Evolutionary conservation across 2,797 vertebrate species (phyloP).

Genomic region (Hafferia zeledoni): DNA sequence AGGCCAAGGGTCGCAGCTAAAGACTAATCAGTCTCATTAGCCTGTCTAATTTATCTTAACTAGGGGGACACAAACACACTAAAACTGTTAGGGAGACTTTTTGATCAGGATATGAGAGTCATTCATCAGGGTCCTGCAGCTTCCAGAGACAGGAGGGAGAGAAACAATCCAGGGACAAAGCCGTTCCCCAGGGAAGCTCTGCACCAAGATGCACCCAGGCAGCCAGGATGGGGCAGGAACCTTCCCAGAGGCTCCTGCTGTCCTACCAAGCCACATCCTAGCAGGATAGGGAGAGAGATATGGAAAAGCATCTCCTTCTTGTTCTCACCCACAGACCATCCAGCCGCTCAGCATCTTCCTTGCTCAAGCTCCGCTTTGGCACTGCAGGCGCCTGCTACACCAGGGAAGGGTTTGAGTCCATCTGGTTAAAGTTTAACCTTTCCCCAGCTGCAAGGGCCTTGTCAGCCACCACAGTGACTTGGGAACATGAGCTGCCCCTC

Average conservation of each 20-base stretch:
- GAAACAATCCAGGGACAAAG: constrained; percentile 62
- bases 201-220: background rate
- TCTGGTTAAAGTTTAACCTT: constrained; percentile 79
- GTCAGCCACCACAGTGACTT: background rate
- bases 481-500: background rate
- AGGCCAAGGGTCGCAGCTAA: constrained; percentile 83
- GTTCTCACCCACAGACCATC: background rate
- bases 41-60: constrained; percentile 86
- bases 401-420: background rate
- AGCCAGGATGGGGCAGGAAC: background rate
- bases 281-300: background rate
- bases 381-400: background rate
- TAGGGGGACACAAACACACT: constrained; percentile 82
- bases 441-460: constrained; percentile 37
- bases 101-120: constrained; percentile 79
- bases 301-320: background rate
- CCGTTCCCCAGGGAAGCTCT: constrained; percentile 53
- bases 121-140: constrained; percentile 88
- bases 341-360: background rate
- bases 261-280: background rate
- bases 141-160: constrained; percentile 79
- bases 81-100: constrained; percentile 84
- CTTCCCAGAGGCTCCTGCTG: background rate
- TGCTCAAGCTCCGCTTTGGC: background rate
- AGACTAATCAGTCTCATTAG: constrained; percentile 89